phyloP scores from a whole-genome alignment of 2,888 invertebrate genomes.

The Teleiodes luculella region DNA sequence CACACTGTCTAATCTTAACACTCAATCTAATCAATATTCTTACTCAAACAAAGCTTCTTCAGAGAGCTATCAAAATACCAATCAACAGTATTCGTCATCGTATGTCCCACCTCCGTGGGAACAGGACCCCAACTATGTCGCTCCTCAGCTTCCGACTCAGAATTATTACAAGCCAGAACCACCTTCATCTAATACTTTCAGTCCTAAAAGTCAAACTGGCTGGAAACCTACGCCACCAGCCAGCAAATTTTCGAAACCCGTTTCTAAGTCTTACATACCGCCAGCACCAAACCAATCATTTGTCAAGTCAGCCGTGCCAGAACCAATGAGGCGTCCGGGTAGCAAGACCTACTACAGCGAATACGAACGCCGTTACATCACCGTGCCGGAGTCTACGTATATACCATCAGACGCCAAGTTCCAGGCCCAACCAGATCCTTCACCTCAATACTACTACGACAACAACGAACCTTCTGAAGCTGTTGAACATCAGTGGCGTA shows the following conservation, averaged over 20 bases:
- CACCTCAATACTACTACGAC: conserved; percentile 69
- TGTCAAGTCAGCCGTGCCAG: conserved; percentile 44
- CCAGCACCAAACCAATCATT: conserved; percentile 73
- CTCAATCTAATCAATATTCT: conserved; percentile 49
- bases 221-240: conserved; percentile 52
- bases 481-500: conserved; percentile 71
- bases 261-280: conserved; percentile 63
- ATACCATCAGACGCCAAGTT: conserved; percentile 63
- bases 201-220: conserved; percentile 36
- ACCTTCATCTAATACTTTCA: conserved; percentile 34
- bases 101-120: conserved; percentile 75
- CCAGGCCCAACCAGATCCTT: conserved; percentile 67
- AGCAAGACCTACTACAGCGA: conserved; percentile 73
- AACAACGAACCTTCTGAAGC: conserved; percentile 61
- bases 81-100: conserved; percentile 57
- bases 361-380: conserved; percentile 70
- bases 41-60: conserved; percentile 44
- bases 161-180: conserved; percentile 55
- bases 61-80: conserved; percentile 53
- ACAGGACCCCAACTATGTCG: conserved; percentile 57
- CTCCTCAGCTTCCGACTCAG: conserved; percentile 43
- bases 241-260: conserved; percentile 55
- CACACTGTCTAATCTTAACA: conserved; percentile 29
- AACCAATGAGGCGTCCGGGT: conserved; percentile 53
- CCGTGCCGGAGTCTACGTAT: conserved; percentile 68